phyloP scores from a whole-genome alignment of 2,113 vertebrate species.

The Tor tambroides region DNA sequence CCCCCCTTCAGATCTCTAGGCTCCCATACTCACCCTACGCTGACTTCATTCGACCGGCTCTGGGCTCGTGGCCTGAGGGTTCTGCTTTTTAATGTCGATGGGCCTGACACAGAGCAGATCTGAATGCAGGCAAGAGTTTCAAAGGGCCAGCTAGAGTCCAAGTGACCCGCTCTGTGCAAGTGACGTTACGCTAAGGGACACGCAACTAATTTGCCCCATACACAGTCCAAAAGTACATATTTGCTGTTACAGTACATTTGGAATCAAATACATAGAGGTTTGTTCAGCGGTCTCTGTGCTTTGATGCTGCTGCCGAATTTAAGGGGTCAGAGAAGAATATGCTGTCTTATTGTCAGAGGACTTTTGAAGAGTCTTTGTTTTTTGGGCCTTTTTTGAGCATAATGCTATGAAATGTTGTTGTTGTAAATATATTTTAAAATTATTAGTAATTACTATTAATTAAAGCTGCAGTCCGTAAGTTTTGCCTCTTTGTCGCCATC shows the following conservation, averaged over 20 bases:
- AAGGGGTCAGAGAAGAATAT: neutral
- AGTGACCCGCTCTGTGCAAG: conserved; percentile 46
- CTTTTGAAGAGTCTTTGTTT: no score
- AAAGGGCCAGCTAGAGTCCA: conserved; percentile 16
- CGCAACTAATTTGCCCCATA: conserved; percentile 52
- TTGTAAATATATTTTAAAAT: no score
- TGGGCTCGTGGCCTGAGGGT: conserved; percentile 37
- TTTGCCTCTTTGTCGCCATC: no score
- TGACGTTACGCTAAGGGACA: conserved; percentile 58
- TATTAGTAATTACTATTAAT: no score
- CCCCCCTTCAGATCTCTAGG: neutral
- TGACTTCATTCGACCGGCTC: conserved; percentile 38
- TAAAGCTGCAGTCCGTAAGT: no score
- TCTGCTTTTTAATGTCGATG: conserved; percentile 6
- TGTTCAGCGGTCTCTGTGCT: conserved; percentile 58
- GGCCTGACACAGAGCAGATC: conserved; percentile 33
- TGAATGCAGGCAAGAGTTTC: conserved; percentile 22
- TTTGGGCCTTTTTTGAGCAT: no score
- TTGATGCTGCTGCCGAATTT: neutral
- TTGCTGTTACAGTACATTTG: conserved; percentile 61
- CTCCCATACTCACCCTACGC: neutral
- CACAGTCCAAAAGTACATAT: conserved; percentile 42
- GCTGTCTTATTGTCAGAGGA: no score
- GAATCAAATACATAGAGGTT: conserved; percentile 54
- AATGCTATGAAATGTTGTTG: no score